Conservation (phyloP, 2,888 invertebrate species). For the Microctonus brassicae region DNA sequence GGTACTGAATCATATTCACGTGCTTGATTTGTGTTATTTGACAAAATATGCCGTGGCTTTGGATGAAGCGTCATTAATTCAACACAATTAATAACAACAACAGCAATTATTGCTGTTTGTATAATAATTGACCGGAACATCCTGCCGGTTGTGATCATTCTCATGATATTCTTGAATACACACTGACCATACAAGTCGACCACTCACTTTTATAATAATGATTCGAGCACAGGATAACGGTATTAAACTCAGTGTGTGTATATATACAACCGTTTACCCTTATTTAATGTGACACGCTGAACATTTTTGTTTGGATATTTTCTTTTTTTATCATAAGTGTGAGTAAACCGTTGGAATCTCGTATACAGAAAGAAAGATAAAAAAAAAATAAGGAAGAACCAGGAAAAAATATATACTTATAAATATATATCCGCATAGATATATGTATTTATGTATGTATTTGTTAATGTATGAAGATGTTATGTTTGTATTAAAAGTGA, state of each 20-base stretch:
- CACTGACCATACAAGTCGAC: conserved; percentile 19
- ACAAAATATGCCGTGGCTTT: neutral
- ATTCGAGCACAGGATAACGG: conserved; percentile 7
- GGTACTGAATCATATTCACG: conserved; percentile 38
- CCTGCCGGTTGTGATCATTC: neutral
- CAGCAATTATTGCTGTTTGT: neutral
- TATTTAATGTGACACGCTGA: conserved; percentile 13
- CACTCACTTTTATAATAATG: conserved; percentile 26
- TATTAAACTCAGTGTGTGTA: neutral
- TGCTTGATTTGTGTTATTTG: neutral
- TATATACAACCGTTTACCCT: conserved; percentile 14
- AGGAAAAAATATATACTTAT: neutral
- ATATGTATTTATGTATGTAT: no score
- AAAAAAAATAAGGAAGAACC: neutral
- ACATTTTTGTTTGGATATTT: neutral
- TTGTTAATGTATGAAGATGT: no score
- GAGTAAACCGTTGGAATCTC: conserved; percentile 14
- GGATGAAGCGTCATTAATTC: conserved; percentile 1
- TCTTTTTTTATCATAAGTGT: neutral
- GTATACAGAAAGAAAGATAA: neutral
- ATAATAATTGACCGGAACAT: conserved; percentile 13
- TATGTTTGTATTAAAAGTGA: neutral
- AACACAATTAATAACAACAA: neutral
- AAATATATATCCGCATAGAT: no score
- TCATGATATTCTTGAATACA: conserved; percentile 8